Evolutionary conservation across 2,888 invertebrate species (phyloP).

Genomic region (Leucophenga maculata): DNA sequence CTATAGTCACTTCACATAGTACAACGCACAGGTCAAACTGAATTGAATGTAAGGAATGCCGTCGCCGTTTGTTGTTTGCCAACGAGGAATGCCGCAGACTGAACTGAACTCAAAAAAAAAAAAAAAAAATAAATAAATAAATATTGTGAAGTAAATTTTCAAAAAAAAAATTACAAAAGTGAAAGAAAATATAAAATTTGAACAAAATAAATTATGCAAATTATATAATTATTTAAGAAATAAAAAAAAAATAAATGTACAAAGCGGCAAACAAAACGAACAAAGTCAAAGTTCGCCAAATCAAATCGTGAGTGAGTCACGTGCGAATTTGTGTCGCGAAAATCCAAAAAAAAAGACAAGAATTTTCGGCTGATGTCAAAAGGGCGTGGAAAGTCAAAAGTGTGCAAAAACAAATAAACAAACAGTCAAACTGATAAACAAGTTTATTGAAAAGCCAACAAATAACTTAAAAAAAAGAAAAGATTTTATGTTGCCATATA

Average conservation of each 20-base stretch:
- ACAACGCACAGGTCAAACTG: slow-evolving; percentile 16
- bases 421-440: neutral
- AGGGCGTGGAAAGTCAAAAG: slow-evolving; percentile 27
- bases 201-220: slow-evolving; percentile 13
- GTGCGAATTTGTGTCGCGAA: slow-evolving; percentile 24
- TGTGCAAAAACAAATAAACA: slow-evolving; percentile 10
- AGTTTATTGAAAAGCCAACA: neutral
- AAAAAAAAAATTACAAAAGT: neutral
- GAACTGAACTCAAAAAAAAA: slow-evolving; percentile 8
- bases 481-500: neutral
- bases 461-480: neutral
- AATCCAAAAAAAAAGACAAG: neutral
- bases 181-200: slow-evolving; percentile 6
- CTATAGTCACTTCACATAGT: slow-evolving; percentile 1
- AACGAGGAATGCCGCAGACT: slow-evolving; percentile 16
- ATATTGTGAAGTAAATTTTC: neutral
- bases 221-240: neutral
- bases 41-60: neutral
- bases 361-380: slow-evolving; percentile 1
- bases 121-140: slow-evolving; percentile 13
- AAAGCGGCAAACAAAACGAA: neutral
- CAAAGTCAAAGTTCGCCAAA: neutral
- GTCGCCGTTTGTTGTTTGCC: neutral
- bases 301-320: slow-evolving; percentile 10
- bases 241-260: neutral